These are phyloP conservation scores for Harpalus rubripes DNA, from an alignment of 2,888 invertebrate species.

Conservation along the genomic window DNA sequence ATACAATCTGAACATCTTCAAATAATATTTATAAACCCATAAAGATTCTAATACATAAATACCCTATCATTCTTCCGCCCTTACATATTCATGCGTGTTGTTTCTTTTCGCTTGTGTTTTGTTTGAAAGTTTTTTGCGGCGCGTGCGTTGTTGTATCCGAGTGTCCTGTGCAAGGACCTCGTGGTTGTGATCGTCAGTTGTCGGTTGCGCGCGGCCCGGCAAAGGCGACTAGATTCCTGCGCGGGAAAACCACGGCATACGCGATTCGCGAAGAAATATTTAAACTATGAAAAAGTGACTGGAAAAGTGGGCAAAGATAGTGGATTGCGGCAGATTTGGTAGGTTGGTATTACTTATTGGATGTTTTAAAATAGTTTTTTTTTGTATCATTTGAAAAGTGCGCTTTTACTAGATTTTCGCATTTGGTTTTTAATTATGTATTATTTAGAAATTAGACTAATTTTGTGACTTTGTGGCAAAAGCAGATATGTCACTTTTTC, in stretches of 20 bases:
- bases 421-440: no score
- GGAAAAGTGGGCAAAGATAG: background rate
- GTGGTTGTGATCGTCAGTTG: constrained; percentile 51
- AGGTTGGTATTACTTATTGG: background rate
- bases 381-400: background rate
- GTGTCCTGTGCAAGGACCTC: constrained; percentile 49
- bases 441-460: no score
- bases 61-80: no score
- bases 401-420: no score
- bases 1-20: no score
- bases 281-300: constrained; percentile 26
- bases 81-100: background rate
- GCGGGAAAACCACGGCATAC: constrained; percentile 16
- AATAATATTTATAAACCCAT: no score
- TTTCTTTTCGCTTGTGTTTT: constrained; percentile 1
- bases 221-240: constrained; percentile 19
- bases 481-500: no score
- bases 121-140: constrained; percentile 5
- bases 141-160: constrained; percentile 37
- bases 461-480: no score
- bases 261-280: constrained; percentile 14
- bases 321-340: background rate
- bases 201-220: constrained; percentile 28
- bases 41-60: no score
- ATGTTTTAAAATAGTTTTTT: background rate